Percentiles rank a stretch among this genome's conserved stretches.
Evolutionary conservation across 2,888 invertebrate genomes (phyloP).

Genomic region (Anticlea derivata): DNA sequence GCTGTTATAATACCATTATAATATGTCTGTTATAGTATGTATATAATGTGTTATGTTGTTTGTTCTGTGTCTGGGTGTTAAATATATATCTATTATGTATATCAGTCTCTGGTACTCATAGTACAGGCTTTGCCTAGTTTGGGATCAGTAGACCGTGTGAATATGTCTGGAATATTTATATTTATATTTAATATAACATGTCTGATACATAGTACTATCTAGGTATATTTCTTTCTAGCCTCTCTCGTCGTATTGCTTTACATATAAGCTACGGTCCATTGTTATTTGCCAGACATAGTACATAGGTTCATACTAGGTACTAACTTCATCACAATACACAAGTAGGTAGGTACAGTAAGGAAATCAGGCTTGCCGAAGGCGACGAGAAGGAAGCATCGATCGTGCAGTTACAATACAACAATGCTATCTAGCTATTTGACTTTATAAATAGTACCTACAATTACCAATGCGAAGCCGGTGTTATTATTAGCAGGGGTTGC

Average conservation of each 20-base stretch:
- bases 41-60: too few species aligned
- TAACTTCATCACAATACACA: conserved; percentile 17
- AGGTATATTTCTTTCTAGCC: too few species aligned
- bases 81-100: too few species aligned
- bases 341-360: conserved; percentile 48
- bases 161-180: too few species aligned
- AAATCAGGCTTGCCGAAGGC: conserved; percentile 56
- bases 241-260: neutral
- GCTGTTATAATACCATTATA: too few species aligned
- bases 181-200: neutral
- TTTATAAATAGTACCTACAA: conserved; percentile 79
- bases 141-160: too few species aligned
- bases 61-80: too few species aligned
- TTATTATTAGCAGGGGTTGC: conserved; percentile 22
- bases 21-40: too few species aligned
- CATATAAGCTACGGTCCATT: conserved; percentile 18
- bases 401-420: conserved; percentile 74
- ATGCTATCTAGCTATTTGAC: conserved; percentile 71
- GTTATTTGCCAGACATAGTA: conserved; percentile 9
- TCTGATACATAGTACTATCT: too few species aligned
- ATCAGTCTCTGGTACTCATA: too few species aligned
- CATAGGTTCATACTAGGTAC: too few species aligned
- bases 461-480: conserved; percentile 48
- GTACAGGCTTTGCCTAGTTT: too few species aligned
- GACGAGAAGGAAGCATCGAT: conserved; percentile 66